Evolutionary conservation across 2,888 invertebrate genomes (phyloP), one percentile per base, ranked within the genome.

Genomic region (Mesochorus sp.): DNA sequence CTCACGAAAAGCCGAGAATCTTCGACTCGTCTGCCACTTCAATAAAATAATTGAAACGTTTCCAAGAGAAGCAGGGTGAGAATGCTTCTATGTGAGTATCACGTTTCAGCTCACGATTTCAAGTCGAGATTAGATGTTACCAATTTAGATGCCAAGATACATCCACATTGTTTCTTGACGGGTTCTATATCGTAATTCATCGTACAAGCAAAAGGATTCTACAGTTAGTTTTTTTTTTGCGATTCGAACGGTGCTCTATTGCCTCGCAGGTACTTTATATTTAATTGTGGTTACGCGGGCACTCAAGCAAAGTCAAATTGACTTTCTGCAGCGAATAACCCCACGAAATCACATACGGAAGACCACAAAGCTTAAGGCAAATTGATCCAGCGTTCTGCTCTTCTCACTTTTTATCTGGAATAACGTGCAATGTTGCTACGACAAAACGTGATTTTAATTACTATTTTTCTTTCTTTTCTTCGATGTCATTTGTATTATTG

Each of bases 31-130:
- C 66, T 51, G 51, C 37, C 53, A 59, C 74, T 74, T 67, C 28
- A 49, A 74, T 74, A 67, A 59, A 67, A 74, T 66, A 74, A 74
- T 74, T 74, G 66, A 74, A 74, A 67, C 51, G 59, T 49, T 74
- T 74, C 49, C 66, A 67, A 66, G 49, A 67, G 47, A 37, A 28
- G 26, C 31, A n/a, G n/a, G n/a, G n/a, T n/a, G 47, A 26, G 8
- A 4, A 19, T 17, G 28, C 31, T 21, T 34, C 51, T 39, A 14
- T 66, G 39, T 31, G 31, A 51, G 62, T 66, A 74, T 74, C 74
- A 67, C 66, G 49, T 67, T 74, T 74, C 66, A 59, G 24, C 59
- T 49, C 39, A 31, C 39, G 57, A 74, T 59, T 67, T 57, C 28
- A n/a, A 28, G 24, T 51, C 37, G 28, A 26, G 21, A 57, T 61